Conservation (phyloP, 2,113 vertebrate species). For the Nibea albiflora region DNA sequence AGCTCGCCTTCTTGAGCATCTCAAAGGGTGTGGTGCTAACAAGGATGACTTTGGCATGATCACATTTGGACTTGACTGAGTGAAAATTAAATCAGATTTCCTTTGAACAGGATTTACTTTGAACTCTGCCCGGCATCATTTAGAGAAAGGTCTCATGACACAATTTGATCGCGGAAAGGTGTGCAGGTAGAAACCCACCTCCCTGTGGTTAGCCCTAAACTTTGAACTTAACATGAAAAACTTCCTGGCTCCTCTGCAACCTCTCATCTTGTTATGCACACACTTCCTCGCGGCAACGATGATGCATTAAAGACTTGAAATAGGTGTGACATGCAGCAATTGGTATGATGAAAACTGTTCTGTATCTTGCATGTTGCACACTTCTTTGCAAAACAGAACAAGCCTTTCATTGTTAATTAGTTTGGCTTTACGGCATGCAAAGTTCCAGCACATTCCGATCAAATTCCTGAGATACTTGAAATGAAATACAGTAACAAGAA, state of each 20-base stretch:
- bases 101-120: slow-evolving; percentile 76
- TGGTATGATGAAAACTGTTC: slow-evolving; percentile 66
- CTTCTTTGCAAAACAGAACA: slow-evolving; percentile 45
- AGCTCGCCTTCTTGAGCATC: slow-evolving; percentile 59
- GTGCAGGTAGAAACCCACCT: slow-evolving; percentile 72
- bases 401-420: slow-evolving; percentile 58
- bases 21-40: slow-evolving; percentile 71
- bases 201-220: slow-evolving; percentile 69
- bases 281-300: slow-evolving; percentile 55
- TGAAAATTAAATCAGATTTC: slow-evolving; percentile 77
- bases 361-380: slow-evolving; percentile 48
- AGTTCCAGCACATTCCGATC: slow-evolving; percentile 16
- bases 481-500: not conserved
- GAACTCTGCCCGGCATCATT: slow-evolving; percentile 75
- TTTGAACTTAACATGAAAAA: slow-evolving; percentile 79
- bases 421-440: slow-evolving; percentile 18
- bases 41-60: slow-evolving; percentile 73
- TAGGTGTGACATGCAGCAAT: slow-evolving; percentile 60
- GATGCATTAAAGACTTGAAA: slow-evolving; percentile 71
- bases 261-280: slow-evolving; percentile 64
- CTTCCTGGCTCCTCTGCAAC: slow-evolving; percentile 60
- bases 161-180: slow-evolving; percentile 69
- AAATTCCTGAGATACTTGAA: slow-evolving; percentile 32
- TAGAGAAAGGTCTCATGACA: slow-evolving; percentile 76
- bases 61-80: slow-evolving; percentile 69